Conservation (phyloP, 2,113 vertebrate species). For the Gallinago jamesoni region DNA sequence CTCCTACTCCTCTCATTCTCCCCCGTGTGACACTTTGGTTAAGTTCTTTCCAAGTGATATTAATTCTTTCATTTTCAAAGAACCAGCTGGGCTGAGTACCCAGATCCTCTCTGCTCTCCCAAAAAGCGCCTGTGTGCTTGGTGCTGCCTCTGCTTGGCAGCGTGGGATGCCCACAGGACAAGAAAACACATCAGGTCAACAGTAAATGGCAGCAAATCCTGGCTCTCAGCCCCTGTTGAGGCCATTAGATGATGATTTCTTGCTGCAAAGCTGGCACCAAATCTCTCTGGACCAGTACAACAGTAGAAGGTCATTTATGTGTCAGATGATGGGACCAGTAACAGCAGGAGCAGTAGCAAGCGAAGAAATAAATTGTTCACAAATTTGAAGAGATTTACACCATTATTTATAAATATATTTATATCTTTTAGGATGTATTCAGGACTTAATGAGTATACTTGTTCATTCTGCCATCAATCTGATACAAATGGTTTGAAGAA, state of each 20-base stretch:
- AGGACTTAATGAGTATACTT: not conserved
- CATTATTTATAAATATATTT: not conserved
- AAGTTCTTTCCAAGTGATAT: not conserved
- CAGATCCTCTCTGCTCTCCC: not conserved
- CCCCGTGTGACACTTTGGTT: not conserved
- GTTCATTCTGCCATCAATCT: not conserved
- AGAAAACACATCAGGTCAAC: not conserved
- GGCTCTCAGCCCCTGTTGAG: not conserved
- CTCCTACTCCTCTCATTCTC: not conserved
- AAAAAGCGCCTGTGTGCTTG: not conserved
- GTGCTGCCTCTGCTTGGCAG: not conserved
- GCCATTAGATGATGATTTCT: constrained; percentile 20
- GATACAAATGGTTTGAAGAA: not conserved
- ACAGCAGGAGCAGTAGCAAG: not conserved
- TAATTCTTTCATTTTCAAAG: not conserved
- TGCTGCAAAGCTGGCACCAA: not conserved
- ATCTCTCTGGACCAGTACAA: not conserved
- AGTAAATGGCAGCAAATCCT: not conserved
- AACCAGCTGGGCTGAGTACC: not conserved
- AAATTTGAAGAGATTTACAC: not conserved
- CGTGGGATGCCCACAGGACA: not conserved
- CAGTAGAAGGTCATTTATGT: not conserved
- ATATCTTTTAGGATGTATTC: not conserved
- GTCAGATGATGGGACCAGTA: not conserved
- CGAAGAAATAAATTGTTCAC: not conserved